These are phyloP conservation scores for Stratiolaelaps scimitus DNA, from an alignment of 1,140 invertebrate species.

Conservation along the genomic window DNA sequence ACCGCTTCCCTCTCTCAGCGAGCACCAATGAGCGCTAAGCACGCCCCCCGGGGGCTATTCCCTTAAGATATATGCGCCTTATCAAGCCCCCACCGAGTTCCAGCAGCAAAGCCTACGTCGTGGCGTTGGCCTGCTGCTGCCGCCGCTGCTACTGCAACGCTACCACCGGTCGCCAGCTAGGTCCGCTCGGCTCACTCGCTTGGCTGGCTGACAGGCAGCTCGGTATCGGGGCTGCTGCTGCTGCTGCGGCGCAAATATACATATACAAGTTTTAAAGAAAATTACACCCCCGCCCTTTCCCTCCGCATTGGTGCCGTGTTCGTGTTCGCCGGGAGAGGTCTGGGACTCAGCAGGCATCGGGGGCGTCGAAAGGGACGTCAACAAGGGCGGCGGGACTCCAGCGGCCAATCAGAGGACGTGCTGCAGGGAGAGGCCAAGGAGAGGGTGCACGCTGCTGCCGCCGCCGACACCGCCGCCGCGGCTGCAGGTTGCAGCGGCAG, in stretches of 20 bases:
- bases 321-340: neutral
- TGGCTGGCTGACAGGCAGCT: no score
- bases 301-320: neutral
- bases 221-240: no score
- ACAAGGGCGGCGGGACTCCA: no score
- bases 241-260: conserved; percentile 19
- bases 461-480: no score
- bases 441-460: neutral
- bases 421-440: conserved; percentile 2
- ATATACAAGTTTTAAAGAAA: conserved; percentile 29
- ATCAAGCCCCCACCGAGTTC: neutral
- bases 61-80: conserved; percentile 28
- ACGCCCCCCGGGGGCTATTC: conserved; percentile 26
- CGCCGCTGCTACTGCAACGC: no score
- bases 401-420: conserved; percentile 24
- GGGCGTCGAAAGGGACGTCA: no score
- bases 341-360: no score
- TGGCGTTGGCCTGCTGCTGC: no score
- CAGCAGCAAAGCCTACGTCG: no score
- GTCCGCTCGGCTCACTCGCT: no score
- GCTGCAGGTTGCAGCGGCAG: no score
- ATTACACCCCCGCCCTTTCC: conserved; percentile 27
- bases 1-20: conserved; percentile 20
- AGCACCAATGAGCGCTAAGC: conserved; percentile 28
- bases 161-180: no score